Evolutionary conservation across 2,113 vertebrate genomes (phyloP).

Genomic region (Python bivittatus): DNA sequence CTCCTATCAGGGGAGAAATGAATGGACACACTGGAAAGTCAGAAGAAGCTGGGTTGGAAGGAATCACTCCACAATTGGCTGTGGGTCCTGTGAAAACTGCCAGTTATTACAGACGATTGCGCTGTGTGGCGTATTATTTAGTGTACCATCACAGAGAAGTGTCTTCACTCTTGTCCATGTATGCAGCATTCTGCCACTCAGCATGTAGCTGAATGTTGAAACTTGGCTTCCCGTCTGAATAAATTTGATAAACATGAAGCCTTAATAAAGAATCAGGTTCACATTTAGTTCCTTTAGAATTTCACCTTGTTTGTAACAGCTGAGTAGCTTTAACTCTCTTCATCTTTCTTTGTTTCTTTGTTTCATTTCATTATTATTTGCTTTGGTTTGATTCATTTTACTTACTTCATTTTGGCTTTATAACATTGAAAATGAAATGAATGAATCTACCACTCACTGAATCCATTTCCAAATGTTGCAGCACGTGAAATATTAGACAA

Average conservation of each 20-base stretch:
- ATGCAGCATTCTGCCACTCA: background rate
- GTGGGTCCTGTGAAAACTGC: background rate
- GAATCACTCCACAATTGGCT: no score
- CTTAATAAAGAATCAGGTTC: conserved; percentile 2
- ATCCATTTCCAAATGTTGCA: background rate
- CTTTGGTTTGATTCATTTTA: conserved; percentile 21
- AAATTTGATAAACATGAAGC: background rate
- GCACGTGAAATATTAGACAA: background rate
- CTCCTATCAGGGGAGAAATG: background rate
- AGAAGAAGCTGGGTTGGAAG: background rate
- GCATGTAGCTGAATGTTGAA: background rate
- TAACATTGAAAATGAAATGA: conserved; percentile 7
- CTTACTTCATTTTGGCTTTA: background rate
- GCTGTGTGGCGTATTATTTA: background rate
- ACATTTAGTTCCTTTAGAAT: background rate
- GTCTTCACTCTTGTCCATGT: background rate
- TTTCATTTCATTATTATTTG: conserved; percentile 27
- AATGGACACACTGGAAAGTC: background rate
- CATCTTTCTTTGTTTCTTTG: conserved; percentile 21
- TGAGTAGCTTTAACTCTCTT: conserved; percentile 15
- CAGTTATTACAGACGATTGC: background rate
- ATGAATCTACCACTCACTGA: background rate
- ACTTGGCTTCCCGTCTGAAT: background rate
- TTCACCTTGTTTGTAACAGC: conserved; percentile 22
- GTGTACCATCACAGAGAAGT: background rate